phyloP scores from a whole-genome alignment of 2,888 invertebrate genomes.

The Polydrusus tereticollis region DNA sequence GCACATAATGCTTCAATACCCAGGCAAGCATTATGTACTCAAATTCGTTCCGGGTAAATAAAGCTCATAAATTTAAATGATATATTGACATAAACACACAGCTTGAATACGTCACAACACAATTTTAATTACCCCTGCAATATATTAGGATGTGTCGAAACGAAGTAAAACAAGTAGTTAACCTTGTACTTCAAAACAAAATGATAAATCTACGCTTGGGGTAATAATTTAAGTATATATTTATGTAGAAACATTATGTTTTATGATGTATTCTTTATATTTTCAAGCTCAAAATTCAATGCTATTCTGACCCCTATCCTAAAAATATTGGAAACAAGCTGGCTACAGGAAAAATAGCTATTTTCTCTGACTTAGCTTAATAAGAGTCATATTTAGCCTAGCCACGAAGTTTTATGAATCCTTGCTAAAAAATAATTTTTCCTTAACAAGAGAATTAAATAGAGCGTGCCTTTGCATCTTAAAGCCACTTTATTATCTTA shows the following conservation, averaged over 20 bases:
- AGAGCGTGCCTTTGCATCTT: not conserved
- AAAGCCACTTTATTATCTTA: not conserved
- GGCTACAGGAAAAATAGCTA: too few relatives aligned
- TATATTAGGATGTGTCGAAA: not conserved
- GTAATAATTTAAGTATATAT: not conserved
- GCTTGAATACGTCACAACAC: not conserved
- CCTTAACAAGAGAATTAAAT: not conserved
- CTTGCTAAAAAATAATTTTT: not conserved
- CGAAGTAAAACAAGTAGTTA: not conserved
- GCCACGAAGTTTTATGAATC: too few relatives aligned
- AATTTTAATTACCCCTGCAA: not conserved
- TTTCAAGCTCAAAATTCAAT: too few relatives aligned
- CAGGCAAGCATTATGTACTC: not conserved
- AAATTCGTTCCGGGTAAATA: not conserved
- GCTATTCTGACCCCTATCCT: too few relatives aligned
- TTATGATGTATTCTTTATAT: too few relatives aligned
- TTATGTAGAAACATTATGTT: not conserved
- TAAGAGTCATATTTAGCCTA: too few relatives aligned
- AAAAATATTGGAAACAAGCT: too few relatives aligned
- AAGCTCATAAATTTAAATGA: not conserved
- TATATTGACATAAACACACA: slow-evolving; percentile 5
- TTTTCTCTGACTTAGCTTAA: too few relatives aligned
- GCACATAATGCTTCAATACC: too few relatives aligned
- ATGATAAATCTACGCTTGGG: not conserved
- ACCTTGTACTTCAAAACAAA: not conserved